These are phyloP conservation scores for Tetramorium simillimum DNA, from an alignment of 1,140 invertebrate species.

Conservation along the genomic window DNA sequence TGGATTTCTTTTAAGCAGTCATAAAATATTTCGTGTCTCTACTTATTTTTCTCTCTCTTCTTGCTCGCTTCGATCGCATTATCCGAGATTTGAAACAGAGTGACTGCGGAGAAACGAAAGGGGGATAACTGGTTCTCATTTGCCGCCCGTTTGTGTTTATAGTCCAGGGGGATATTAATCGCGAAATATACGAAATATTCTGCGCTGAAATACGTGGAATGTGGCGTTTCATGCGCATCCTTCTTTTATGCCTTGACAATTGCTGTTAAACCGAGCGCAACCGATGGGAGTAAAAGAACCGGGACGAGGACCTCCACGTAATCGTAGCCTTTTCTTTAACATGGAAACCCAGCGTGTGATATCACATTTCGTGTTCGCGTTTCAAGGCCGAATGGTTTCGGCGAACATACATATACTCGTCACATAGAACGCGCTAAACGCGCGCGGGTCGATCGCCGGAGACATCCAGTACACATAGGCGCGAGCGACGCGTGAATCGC, in stretches of 20 bases:
- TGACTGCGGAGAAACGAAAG: not conserved
- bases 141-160: slow-evolving; percentile 35
- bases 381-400: slow-evolving; percentile 2
- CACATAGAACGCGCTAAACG: not conserved
- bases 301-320: not conserved
- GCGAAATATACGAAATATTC: slow-evolving; percentile 49
- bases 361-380: not conserved
- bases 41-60: not conserved
- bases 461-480: slow-evolving; percentile 54
- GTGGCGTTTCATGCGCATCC: not conserved
- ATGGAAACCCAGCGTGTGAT: slow-evolving; percentile 12
- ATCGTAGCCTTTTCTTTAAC: slow-evolving; percentile 11
- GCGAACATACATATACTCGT: not conserved
- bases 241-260: slow-evolving; percentile 27
- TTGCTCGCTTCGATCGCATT: slow-evolving; percentile 14
- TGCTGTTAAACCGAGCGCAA: not conserved
- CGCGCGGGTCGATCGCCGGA: slow-evolving; percentile 2
- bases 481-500: slow-evolving; percentile 35
- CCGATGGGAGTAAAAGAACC: slow-evolving; percentile 25
- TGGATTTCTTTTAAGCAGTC: slow-evolving; percentile 37
- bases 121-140: slow-evolving; percentile 53
- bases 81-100: slow-evolving; percentile 37
- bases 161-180: slow-evolving; percentile 27
- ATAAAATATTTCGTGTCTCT: slow-evolving; percentile 21
- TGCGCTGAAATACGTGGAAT: slow-evolving; percentile 9